Base-by-base conservation (phyloP, 2,797 vertebrate genomes). In the Coccyzus lansbergi region DNA sequence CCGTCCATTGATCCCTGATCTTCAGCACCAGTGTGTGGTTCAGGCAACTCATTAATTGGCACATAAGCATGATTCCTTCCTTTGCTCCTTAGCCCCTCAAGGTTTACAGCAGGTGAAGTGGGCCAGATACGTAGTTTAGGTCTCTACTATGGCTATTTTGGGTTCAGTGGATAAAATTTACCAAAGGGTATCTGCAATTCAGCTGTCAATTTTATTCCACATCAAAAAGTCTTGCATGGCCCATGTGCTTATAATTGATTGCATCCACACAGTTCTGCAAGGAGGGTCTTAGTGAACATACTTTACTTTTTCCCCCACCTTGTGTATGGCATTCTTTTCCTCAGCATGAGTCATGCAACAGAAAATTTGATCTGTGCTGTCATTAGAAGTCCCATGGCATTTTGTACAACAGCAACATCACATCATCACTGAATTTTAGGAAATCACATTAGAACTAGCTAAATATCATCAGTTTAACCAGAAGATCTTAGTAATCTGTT, bases 321-420 rank as follows among this genome's bases (percentile, higher is more conserved):
- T 56, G 65, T 18, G 36, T 36, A 68, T n/a, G 49, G 64, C 71
- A 75, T 85, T 93, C 56, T 85, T 60, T 92, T 71, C 62, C 76
- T 91, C 65, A 25, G 69, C 52, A 69, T 95, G 95, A 96, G 87
- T 94, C 95, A 96, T 60, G 67, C 48, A 51, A 86, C 55, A 72
- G 87, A 93, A 83, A 90, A 95, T 83, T 81, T 72, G 85, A 91
- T 93, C 94, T 94, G 38, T 78, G 84, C 70, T 71, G 62, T 86
- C 91, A 93, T 91, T 68, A 89, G 53, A 92, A 80, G 71, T 89
- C 93, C 75, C 60, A 8, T 75, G 85, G 79, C 79, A 91, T 96
- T 95, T 91, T 78, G 65, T 48, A 38, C 24, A 33, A 59, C 55
- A 78, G 51, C 19, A 72, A 75, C 80, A 91, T 90, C 89, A 90